phyloP scores from a whole-genome alignment of 2,113 vertebrate genomes.

The Sylvietta virens region DNA sequence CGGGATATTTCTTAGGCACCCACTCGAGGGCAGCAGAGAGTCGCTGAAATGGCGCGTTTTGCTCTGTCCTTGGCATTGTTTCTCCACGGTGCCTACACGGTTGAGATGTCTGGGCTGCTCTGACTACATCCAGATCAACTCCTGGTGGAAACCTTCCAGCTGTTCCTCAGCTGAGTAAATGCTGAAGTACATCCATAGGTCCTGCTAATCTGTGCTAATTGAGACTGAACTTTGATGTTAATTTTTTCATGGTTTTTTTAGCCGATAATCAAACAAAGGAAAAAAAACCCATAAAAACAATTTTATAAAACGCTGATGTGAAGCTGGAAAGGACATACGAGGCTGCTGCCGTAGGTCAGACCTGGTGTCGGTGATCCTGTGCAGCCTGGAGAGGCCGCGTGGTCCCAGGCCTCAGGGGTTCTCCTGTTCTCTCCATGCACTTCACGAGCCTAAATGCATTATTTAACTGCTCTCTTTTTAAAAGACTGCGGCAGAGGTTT shows the following conservation, averaged over 20 bases:
- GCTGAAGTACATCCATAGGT: background rate
- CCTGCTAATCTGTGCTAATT: fast-evolving
- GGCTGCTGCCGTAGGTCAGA: background rate
- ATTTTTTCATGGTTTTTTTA: background rate
- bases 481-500: background rate
- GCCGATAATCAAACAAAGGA: background rate
- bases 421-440: background rate
- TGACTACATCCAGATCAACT: background rate
- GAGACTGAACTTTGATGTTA: background rate
- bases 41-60: fast-evolving
- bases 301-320: background rate
- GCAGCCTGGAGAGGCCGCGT: background rate
- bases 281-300: background rate
- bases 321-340: background rate
- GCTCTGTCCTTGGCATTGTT: fast-evolving
- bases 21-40: slow-evolving; percentile 11
- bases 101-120: background rate
- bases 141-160: background rate
- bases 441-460: background rate
- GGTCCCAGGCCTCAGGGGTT: background rate
- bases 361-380: background rate
- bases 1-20: fast-evolving
- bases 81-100: fast-evolving
- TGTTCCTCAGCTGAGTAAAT: background rate
- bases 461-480: background rate